These are phyloP conservation scores for Protobothrops mucrosquamatus DNA, from an alignment of 2,113 vertebrate genomes.

Conservation along the genomic window DNA sequence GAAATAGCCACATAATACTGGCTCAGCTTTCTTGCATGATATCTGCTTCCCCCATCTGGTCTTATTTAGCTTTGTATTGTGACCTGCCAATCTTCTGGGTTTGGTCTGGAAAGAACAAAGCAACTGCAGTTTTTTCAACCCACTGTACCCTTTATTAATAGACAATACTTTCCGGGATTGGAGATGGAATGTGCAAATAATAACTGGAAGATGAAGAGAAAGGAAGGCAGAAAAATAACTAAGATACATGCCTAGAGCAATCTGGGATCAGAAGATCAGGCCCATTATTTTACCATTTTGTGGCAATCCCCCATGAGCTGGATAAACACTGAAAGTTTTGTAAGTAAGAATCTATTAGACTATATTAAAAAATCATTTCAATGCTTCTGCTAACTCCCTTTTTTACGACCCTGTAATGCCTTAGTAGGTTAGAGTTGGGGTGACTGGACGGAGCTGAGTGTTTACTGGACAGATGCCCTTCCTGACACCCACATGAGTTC, in stretches of 20 bases:
- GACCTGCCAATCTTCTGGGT: neutral
- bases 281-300: neutral
- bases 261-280: neutral
- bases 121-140: neutral
- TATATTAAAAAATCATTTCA: neutral
- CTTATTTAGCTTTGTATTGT: neutral
- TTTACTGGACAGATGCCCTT: neutral
- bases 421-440: no score
- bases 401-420: neutral
- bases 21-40: neutral
- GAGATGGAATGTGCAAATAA: neutral
- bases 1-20: neutral
- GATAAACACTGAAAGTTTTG: neutral
- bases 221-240: neutral
- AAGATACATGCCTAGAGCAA: neutral
- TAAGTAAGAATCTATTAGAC: neutral
- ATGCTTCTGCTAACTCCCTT: neutral
- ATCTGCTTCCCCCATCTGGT: neutral
- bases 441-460: neutral
- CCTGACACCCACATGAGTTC: neutral
- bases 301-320: neutral
- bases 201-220: neutral
- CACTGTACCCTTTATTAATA: neutral
- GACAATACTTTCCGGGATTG: neutral
- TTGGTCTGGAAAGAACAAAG: neutral